Percentiles rank a stretch among this genome's conserved stretches.
phyloP scores from a whole-genome alignment of 2,888 invertebrate species.

The Alcis repandata region DNA sequence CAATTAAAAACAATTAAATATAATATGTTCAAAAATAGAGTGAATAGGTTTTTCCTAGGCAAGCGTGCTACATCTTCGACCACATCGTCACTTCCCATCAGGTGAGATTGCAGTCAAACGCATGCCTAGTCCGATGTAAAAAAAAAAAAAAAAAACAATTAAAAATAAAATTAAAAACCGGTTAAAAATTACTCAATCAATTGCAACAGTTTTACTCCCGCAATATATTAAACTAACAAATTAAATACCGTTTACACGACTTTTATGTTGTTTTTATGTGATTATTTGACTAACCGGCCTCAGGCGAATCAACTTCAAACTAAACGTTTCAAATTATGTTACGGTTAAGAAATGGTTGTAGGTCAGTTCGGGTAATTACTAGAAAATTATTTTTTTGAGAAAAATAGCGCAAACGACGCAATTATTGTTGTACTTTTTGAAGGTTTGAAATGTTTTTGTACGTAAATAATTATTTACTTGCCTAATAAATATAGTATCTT shows the following conservation, averaged over 20 bases:
- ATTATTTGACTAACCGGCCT: constrained; percentile 1
- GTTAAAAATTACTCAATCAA: neutral
- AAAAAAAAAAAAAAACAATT: no score
- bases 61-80: no score
- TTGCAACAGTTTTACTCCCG: neutral
- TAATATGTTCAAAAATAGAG: no score
- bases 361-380: neutral
- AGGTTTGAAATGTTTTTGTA: neutral
- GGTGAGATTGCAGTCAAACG: no score
- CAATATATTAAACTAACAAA: constrained; percentile 20
- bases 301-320: constrained; percentile 4
- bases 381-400: neutral
- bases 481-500: no score
- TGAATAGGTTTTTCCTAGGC: no score
- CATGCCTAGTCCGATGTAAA: no score
- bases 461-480: neutral
- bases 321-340: neutral
- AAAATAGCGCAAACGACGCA: neutral
- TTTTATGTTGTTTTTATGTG: constrained; percentile 1
- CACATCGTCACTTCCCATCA: no score
- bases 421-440: neutral
- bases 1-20: no score
- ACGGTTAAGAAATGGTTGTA: neutral
- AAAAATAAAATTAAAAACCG: no score
- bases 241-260: constrained; percentile 3